These are phyloP conservation scores for Gila orcuttii DNA, from an alignment of 2,113 vertebrate genomes.

Conservation along the genomic window DNA sequence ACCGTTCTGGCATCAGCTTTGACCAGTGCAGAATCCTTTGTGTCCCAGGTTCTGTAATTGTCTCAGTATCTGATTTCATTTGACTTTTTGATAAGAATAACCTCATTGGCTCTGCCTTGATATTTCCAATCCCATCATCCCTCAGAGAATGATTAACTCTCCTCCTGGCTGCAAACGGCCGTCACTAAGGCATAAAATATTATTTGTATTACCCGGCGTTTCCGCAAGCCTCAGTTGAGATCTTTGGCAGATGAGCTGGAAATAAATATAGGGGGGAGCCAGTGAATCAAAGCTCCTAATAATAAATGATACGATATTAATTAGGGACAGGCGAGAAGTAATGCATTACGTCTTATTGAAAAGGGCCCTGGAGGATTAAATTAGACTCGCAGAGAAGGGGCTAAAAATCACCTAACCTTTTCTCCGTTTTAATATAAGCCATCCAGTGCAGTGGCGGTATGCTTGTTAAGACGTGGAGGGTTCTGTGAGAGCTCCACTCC, in stretches of 20 bases:
- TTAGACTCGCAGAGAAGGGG: constrained; percentile 22
- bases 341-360: constrained; percentile 31
- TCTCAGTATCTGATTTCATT: constrained; percentile 72
- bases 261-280: constrained; percentile 34
- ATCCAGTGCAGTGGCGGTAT: neutral
- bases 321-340: constrained; percentile 30
- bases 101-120: constrained; percentile 50
- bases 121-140: constrained; percentile 53
- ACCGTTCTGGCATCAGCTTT: constrained; percentile 38
- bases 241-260: constrained; percentile 25
- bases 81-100: constrained; percentile 72
- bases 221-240: constrained; percentile 28
- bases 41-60: constrained; percentile 68
- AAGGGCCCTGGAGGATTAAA: constrained; percentile 41
- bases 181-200: constrained; percentile 32
- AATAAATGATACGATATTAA: constrained; percentile 47
- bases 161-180: constrained; percentile 18
- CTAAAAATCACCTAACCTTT: constrained; percentile 44
- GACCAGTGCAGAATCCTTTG: constrained; percentile 56
- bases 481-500: constrained; percentile 32
- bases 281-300: constrained; percentile 36
- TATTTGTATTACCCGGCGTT: constrained; percentile 36
- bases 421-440: constrained; percentile 18
- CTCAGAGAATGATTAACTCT: constrained; percentile 51
- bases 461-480: constrained; percentile 7